Conservation (phyloP, 2,113 vertebrate species). For the Bujurquina vittata region DNA sequence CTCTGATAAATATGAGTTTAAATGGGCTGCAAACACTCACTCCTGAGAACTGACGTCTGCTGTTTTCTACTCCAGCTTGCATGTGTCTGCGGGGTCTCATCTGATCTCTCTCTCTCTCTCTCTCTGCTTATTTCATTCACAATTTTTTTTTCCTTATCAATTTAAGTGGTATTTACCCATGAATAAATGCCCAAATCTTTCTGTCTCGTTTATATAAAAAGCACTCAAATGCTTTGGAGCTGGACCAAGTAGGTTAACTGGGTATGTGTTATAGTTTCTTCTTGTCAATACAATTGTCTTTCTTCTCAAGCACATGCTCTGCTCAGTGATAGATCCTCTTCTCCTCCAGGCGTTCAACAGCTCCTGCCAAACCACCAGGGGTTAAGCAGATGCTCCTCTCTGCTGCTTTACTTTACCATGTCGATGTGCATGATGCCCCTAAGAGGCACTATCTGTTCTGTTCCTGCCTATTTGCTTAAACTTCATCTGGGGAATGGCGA, state of each 20-base stretch:
- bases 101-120: conserved; percentile 61
- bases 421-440: conserved; percentile 77
- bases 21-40: conserved; percentile 36
- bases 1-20: conserved; percentile 19
- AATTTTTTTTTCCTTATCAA: conserved; percentile 55
- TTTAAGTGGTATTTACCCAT: conserved; percentile 75
- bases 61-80: conserved; percentile 64
- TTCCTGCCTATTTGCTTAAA: conserved; percentile 52
- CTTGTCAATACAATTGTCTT: conserved; percentile 81
- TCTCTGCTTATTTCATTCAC: conserved; percentile 72
- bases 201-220: conserved; percentile 85
- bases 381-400: conserved; percentile 57
- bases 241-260: conserved; percentile 86
- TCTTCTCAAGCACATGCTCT: conserved; percentile 75
- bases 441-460: conserved; percentile 73
- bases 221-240: conserved; percentile 86
- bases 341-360: conserved; percentile 67
- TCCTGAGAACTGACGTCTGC: conserved; percentile 39
- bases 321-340: conserved; percentile 76
- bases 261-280: conserved; percentile 84
- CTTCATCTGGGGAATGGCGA: conserved; percentile 25
- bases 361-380: conserved; percentile 62
- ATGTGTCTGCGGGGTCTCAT: conserved; percentile 73
- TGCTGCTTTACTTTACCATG: conserved; percentile 51
- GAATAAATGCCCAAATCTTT: conserved; percentile 84